Evolutionary conservation across 2,888 invertebrate species (phyloP).

Genomic region (Amaurobius ferox): DNA sequence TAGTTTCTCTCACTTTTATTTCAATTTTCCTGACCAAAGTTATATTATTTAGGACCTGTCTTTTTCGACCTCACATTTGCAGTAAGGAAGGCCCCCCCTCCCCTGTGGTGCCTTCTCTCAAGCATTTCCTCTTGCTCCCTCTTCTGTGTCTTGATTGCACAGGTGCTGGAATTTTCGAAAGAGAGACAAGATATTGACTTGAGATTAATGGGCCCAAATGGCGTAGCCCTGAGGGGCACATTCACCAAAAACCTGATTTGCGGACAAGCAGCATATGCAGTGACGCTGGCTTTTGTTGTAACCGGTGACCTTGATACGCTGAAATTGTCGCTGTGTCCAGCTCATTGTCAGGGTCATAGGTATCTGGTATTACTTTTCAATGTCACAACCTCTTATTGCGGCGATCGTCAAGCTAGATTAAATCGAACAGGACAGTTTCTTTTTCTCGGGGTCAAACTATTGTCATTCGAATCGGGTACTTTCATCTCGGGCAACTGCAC

Average conservation of each 20-base stretch:
- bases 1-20: not conserved
- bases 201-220: conserved; percentile 49
- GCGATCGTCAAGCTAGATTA: conserved; percentile 11
- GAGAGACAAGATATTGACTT: conserved; percentile 43
- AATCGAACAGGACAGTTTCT: conserved; percentile 12
- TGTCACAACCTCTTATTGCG: conserved; percentile 31
- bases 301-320: conserved; percentile 53
- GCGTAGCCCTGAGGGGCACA: conserved; percentile 30
- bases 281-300: conserved; percentile 47
- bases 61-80: conserved; percentile 4
- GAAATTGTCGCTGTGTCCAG: conserved; percentile 60
- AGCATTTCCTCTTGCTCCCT: conserved; percentile 25
- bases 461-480: conserved; percentile 18
- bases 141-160: conserved; percentile 19
- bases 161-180: conserved; percentile 43
- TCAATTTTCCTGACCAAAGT: not conserved
- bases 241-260: conserved; percentile 37
- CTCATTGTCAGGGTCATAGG: conserved; percentile 59
- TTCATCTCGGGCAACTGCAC: conserved; percentile 13
- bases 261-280: conserved; percentile 19
- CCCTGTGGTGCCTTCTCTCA: conserved; percentile 1
- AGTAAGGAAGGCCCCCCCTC: not conserved
- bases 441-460: conserved; percentile 18
- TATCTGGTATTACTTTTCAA: conserved; percentile 31
- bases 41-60: not conserved